A percentile compares a stretch with the other conserved stretches of the same genome.
phyloP scores from a whole-genome alignment of 2,888 invertebrate genomes.

The Drosophila tripunctata region DNA sequence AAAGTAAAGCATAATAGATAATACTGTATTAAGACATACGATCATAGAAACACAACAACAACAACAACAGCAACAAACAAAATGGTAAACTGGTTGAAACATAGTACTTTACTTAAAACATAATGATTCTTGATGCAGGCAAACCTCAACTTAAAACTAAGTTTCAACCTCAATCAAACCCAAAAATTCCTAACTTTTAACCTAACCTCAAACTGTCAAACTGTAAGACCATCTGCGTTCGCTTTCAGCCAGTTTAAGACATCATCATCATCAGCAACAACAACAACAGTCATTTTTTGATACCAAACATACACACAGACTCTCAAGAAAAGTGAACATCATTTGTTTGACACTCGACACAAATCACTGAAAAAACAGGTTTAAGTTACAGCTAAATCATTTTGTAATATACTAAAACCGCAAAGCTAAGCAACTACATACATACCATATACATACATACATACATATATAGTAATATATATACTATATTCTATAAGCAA shows the following conservation, averaged over 20 bases:
- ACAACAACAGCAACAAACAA: constrained; percentile 21
- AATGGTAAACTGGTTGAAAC: constrained; percentile 26
- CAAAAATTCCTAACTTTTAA: background rate
- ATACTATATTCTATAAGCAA: constrained; percentile 40
- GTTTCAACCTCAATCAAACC: constrained; percentile 32
- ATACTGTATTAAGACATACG: constrained; percentile 49
- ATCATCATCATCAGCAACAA: constrained; percentile 29
- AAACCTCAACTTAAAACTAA: background rate
- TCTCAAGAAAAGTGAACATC: constrained; percentile 48
- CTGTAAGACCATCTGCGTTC: no score
- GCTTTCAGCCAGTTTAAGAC: constrained; percentile 42
- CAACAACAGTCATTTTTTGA: constrained; percentile 46
- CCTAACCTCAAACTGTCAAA: constrained; percentile 59
- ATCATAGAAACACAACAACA: constrained; percentile 46
- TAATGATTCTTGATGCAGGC: background rate
- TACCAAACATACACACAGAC: constrained; percentile 28
- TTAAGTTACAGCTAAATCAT: constrained; percentile 55
- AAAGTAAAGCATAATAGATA: constrained; percentile 40
- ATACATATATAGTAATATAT: background rate
- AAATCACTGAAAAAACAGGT: constrained; percentile 26
- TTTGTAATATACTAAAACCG: constrained; percentile 73
- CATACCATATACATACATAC: constrained; percentile 28
- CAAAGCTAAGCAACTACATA: constrained; percentile 32
- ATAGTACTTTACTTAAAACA: background rate
- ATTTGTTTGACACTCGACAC: constrained; percentile 62